Evolutionary conservation across 2,113 vertebrate species (phyloP).

Genomic region (Callipepla californica): DNA sequence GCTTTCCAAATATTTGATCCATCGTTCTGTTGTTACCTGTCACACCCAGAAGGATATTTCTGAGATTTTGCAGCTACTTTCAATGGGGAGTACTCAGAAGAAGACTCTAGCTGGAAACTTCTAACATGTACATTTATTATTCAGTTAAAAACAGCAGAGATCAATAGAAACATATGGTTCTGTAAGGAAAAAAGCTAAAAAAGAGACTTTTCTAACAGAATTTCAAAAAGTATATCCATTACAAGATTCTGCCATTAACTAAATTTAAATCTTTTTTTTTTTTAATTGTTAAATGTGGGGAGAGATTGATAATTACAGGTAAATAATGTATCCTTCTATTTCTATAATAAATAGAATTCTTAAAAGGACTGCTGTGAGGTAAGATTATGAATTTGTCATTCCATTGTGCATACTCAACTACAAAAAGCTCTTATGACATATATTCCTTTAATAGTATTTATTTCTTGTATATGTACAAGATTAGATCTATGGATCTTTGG

Average conservation of each 20-base stretch:
- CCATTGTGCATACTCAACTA: background rate
- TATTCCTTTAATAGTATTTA: conserved; percentile 39
- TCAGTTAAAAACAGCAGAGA: background rate
- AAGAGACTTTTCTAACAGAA: background rate
- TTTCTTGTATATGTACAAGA: background rate
- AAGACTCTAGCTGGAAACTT: background rate
- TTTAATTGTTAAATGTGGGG: background rate
- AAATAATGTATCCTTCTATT: background rate
- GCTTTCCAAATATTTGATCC: background rate
- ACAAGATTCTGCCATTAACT: background rate
- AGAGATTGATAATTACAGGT: background rate
- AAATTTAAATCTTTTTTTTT: background rate
- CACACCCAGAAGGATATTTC: background rate
- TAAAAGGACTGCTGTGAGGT: background rate
- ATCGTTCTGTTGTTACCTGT: background rate
- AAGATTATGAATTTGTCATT: conserved; percentile 32
- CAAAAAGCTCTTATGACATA: background rate
- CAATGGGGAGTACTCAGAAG: background rate
- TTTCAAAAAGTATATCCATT: background rate
- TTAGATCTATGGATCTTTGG: conserved; percentile 7
- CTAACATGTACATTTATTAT: background rate
- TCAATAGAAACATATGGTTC: background rate
- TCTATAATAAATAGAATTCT: conserved; percentile 14
- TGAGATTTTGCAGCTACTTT: background rate
- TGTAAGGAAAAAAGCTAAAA: background rate